Evolutionary conservation across 2,888 invertebrate species (phyloP), one percentile per base, ranked within the genome.

Genomic region (Hirtodrosophila cameraria): DNA sequence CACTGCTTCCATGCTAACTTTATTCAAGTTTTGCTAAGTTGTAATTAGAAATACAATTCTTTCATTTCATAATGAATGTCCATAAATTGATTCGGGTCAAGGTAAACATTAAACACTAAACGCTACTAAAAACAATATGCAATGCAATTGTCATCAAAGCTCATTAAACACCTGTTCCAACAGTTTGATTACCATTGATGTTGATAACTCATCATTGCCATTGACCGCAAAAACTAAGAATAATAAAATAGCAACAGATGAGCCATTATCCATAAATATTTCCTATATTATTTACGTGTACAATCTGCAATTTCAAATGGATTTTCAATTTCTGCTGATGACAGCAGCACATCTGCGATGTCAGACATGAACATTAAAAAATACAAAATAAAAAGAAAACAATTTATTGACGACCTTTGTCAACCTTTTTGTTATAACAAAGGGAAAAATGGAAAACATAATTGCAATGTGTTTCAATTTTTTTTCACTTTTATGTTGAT

Each of bases 321-420:
- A 52, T 61, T 77, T 78, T 59, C 75, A 61, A 70, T 78, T 69
- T 64, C 35, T 64, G 74, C 49, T 35, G 78, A 50, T 77, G 74
- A 69, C 69, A 77, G 41, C 53, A 12, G 11, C 20, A 20, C 68
- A 38, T 27, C 50, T 59, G 57, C 15, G 28, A n/a, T 20, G 23
- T 11, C 38, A 36, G 28, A 27, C 35, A 67, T 33, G 35, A 36
- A 50, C 39, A 46, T 60, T 42, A 27, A 18, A 7, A 30, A 20
- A 5, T n/a, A 23, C 12, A 35, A 23, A 23, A 48, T 9, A 15
- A 45, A 23, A 31, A 12, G 12, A 23, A 28, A 41, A 30, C 52
- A n/a, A 30, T 15, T 20, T 41, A 46, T 39, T 3, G 8, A n/a
- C 27, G 6, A 38, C 11, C 27, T 43, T 38, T 33, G 31, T 30